phyloP scores from a whole-genome alignment of 2,888 invertebrate genomes.

The Drosophila stalkeri region DNA sequence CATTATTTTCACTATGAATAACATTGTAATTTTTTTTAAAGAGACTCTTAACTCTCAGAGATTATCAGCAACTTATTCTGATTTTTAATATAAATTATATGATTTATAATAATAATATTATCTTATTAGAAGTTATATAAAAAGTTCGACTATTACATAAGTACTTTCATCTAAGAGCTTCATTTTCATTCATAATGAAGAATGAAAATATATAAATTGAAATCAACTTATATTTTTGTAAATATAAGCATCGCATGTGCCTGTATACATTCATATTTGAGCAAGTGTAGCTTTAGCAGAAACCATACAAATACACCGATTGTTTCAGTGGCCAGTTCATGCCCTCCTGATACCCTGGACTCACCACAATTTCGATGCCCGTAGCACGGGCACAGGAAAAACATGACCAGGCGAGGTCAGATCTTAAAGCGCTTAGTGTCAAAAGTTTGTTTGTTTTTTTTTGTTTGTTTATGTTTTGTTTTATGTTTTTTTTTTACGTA shows the following conservation, averaged over 20 bases:
- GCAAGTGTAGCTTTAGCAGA: neutral
- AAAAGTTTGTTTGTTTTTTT: slow-evolving; percentile 51
- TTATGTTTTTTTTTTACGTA: neutral
- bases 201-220: too few species aligned
- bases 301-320: neutral
- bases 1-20: too few species aligned
- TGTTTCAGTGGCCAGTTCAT: neutral
- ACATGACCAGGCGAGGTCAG: slow-evolving; percentile 46
- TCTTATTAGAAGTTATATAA: too few species aligned
- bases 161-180: too few species aligned
- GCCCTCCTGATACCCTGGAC: neutral
- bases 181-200: too few species aligned
- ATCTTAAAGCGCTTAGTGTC: slow-evolving; percentile 73
- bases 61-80: too few species aligned
- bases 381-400: neutral
- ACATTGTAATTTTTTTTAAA: too few species aligned
- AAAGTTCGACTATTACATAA: too few species aligned
- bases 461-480: slow-evolving; percentile 35
- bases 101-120: too few species aligned
- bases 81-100: too few species aligned
- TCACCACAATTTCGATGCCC: neutral
- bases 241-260: neutral
- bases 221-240: too few species aligned
- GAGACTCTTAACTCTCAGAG: too few species aligned
- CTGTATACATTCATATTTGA: neutral